Percentiles rank a stretch among this genome's conserved stretches.
phyloP scores from a whole-genome alignment of 2,113 vertebrate genomes.

The Ammospiza nelsoni region DNA sequence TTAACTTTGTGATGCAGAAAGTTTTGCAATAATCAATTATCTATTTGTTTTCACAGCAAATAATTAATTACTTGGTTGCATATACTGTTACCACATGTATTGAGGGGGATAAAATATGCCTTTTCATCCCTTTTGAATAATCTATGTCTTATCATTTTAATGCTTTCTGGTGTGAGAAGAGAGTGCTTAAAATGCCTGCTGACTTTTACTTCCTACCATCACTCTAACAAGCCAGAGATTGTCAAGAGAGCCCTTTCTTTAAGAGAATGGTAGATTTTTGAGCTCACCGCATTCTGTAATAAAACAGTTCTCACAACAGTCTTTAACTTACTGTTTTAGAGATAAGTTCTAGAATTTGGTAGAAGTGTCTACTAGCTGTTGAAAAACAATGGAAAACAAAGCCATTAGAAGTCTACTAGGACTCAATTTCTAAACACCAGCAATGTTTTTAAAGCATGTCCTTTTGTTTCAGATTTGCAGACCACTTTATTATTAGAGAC shows the following conservation, averaged over 20 bases:
- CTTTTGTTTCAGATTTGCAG: conserved; percentile 5
- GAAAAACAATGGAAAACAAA: not conserved
- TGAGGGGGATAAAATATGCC: not conserved
- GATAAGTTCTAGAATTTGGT: not conserved
- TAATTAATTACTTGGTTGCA: not conserved
- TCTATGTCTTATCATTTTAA: not conserved
- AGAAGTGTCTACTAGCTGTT: not conserved
- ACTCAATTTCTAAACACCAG: not conserved
- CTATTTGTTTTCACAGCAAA: not conserved
- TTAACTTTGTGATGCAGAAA: not conserved
- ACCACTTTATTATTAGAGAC: not conserved
- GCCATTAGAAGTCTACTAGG: not conserved
- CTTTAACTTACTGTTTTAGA: not conserved
- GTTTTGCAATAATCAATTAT: not conserved
- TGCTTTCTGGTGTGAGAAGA: not conserved
- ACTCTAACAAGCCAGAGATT: not conserved
- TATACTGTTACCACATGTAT: not conserved
- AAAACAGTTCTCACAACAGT: not conserved
- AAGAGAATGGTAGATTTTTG: not conserved
- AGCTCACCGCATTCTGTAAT: not conserved
- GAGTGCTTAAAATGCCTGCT: not conserved
- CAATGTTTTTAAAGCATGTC: not conserved
- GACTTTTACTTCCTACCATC: not conserved
- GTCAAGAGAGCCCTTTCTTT: not conserved
- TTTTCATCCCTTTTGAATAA: not conserved